Conservation (phyloP, 2,113 vertebrate genomes). For the Opisthocomus hoazin region DNA sequence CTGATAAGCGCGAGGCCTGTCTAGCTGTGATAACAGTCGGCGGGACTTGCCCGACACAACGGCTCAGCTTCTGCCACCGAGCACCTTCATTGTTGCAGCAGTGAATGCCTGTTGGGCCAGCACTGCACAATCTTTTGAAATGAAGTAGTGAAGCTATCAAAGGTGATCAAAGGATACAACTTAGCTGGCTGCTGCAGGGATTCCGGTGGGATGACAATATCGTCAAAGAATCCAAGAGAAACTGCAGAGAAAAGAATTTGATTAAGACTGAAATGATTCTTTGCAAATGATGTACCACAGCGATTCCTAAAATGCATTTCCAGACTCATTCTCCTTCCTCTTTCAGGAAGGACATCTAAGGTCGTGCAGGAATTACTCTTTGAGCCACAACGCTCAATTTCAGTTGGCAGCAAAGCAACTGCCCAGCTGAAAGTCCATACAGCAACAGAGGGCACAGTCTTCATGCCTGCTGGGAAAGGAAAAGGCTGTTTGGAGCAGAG, state of each 20-base stretch:
- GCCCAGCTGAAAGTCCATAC: neutral
- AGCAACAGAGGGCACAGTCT: constrained; percentile 47
- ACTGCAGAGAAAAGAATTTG: constrained; percentile 69
- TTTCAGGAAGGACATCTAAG: neutral
- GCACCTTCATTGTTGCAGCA: constrained; percentile 21
- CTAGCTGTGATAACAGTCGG: constrained; percentile 33
- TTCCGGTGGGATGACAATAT: constrained; percentile 92
- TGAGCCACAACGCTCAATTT: neutral
- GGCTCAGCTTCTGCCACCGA: neutral
- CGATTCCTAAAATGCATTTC: neutral
- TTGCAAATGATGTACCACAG: neutral
- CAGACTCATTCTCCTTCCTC: neutral
- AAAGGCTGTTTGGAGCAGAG: constrained; percentile 4
- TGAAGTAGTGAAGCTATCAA: constrained; percentile 34
- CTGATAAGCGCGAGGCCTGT: neutral
- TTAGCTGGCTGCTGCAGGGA: constrained; percentile 93
- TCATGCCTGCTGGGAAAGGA: neutral
- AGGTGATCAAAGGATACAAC: constrained; percentile 86
- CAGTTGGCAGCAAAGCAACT: constrained; percentile 9
- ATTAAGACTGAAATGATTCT: neutral
- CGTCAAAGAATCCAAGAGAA: constrained; percentile 92
- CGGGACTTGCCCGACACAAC: neutral
- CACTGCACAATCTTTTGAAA: constrained; percentile 51
- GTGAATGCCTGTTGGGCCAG: constrained; percentile 36
- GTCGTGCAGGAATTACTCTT: constrained; percentile 1